Percentiles rank a stretch among this genome's conserved stretches.
Evolutionary conservation across 2,888 invertebrate species (phyloP).

Genomic region (Cheilosia impressa): DNA sequence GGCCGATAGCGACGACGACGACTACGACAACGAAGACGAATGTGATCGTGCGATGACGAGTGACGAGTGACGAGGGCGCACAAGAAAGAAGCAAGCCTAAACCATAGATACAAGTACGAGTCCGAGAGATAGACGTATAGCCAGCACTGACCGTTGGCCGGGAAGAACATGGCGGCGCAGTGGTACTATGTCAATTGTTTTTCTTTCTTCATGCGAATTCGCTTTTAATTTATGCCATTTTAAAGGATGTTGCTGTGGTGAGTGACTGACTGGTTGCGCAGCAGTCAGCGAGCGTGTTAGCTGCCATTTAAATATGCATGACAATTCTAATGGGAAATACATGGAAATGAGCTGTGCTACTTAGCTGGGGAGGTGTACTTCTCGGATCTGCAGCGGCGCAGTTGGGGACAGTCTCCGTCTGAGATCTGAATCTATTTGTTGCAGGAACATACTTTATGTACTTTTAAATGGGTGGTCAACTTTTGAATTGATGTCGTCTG

Average conservation of each 20-base stretch:
- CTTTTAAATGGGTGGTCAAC: too few species aligned
- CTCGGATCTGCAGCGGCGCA: slow-evolving; percentile 4
- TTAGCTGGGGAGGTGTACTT: slow-evolving; percentile 33
- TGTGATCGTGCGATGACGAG: not conserved
- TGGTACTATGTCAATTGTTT: slow-evolving; percentile 43
- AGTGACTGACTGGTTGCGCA: slow-evolving; percentile 69
- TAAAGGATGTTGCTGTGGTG: slow-evolving; percentile 69
- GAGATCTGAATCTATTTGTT: too few species aligned
- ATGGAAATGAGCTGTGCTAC: slow-evolving; percentile 67
- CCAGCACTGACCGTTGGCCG: slow-evolving; percentile 48
- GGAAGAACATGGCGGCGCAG: slow-evolving; percentile 70
- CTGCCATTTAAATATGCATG: slow-evolving; percentile 75
- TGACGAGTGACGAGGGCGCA: slow-evolving; percentile 3
- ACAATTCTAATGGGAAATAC: slow-evolving; percentile 73
- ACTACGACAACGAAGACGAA: slow-evolving; percentile 16
- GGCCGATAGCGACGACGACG: slow-evolving; percentile 23
- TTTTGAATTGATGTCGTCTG: too few species aligned
- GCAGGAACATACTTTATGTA: too few species aligned
- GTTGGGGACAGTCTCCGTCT: too few species aligned
- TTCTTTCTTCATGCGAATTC: not conserved
- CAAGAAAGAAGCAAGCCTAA: slow-evolving; percentile 14
- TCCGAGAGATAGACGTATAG: slow-evolving; percentile 21
- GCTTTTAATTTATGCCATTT: slow-evolving; percentile 71
- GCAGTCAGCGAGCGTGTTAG: slow-evolving; percentile 68
- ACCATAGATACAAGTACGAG: slow-evolving; percentile 1